phyloP scores from a whole-genome alignment of 2,113 vertebrate species.

The Piprites chloris region DNA sequence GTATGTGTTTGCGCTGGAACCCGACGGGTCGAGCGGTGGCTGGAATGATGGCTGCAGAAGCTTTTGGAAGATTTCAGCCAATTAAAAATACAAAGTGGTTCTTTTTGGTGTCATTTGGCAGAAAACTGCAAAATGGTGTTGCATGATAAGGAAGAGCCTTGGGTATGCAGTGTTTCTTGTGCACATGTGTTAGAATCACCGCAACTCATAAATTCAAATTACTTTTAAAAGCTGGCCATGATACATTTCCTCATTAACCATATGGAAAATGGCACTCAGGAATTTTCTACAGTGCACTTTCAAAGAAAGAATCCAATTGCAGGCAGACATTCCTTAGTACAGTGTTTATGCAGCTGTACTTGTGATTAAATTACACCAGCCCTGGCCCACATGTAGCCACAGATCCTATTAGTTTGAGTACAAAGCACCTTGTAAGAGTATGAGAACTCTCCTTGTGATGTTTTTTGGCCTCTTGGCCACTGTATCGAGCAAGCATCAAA shows the following conservation, averaged over 20 bases:
- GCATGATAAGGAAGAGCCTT: constrained; percentile 75
- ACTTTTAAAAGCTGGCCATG: constrained; percentile 84
- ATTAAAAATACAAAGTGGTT: constrained; percentile 70
- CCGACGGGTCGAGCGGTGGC: background rate
- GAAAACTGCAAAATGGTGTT: constrained; percentile 66
- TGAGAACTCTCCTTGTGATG: constrained; percentile 81
- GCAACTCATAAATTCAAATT: constrained; percentile 80
- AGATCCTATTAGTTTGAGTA: constrained; percentile 83
- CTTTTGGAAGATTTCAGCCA: constrained; percentile 68
- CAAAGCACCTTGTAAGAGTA: constrained; percentile 81
- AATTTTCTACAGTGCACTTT: constrained; percentile 84
- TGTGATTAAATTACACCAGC: constrained; percentile 88
- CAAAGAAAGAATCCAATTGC: constrained; percentile 90
- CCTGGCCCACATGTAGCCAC: constrained; percentile 79
- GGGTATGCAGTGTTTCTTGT: constrained; percentile 63
- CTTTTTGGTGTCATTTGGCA: constrained; percentile 73
- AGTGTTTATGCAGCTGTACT: constrained; percentile 97
- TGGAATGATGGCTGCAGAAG: constrained; percentile 41
- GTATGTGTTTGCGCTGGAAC: background rate
- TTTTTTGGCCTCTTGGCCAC: constrained; percentile 81
- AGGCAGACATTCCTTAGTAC: constrained; percentile 88
- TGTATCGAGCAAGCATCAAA: constrained; percentile 82
- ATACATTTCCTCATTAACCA: constrained; percentile 87
- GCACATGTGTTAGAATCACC: constrained; percentile 76
- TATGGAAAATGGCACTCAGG: constrained; percentile 90